A percentile compares a stretch with the other conserved stretches of the same genome.
phyloP scores from a whole-genome alignment of 2,797 vertebrate species.

The Clarias laeviceps region DNA sequence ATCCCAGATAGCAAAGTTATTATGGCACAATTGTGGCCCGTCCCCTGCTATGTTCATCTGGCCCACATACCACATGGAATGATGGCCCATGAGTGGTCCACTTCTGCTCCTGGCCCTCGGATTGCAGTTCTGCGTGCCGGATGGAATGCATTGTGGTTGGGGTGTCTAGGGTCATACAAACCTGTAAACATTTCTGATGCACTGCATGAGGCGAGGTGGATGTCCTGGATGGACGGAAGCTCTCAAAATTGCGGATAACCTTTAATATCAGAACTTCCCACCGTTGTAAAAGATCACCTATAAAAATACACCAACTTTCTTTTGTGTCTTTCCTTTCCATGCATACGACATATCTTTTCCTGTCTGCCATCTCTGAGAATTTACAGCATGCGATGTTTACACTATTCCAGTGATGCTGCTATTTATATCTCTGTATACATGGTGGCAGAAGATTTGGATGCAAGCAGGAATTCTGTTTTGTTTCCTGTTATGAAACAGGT shows the following conservation, averaged over 20 bases:
- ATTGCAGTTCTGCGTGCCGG: not conserved
- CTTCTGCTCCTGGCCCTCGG: not conserved
- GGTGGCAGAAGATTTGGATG: not conserved
- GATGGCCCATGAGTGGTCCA: no score
- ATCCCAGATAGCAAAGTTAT: no score
- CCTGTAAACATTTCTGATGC: not conserved
- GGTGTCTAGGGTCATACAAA: not conserved
- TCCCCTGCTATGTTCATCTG: no score
- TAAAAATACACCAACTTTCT: not conserved
- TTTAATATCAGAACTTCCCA: not conserved
- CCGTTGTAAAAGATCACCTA: not conserved
- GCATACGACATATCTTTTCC: not conserved
- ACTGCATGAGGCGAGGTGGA: not conserved
- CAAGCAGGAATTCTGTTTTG: not conserved
- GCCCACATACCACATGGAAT: no score
- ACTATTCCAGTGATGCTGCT: not conserved
- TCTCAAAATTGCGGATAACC: not conserved
- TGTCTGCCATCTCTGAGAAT: not conserved
- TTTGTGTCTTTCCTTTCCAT: not conserved
- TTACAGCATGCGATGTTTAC: constrained; percentile 23
- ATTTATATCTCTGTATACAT: constrained; percentile 15
- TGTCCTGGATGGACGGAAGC: not conserved
- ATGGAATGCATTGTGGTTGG: not conserved
- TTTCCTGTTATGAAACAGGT: not conserved
- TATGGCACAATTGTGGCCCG: no score